phyloP scores from a whole-genome alignment of 1,140 invertebrate genomes.

The Penaeus japonicus region DNA sequence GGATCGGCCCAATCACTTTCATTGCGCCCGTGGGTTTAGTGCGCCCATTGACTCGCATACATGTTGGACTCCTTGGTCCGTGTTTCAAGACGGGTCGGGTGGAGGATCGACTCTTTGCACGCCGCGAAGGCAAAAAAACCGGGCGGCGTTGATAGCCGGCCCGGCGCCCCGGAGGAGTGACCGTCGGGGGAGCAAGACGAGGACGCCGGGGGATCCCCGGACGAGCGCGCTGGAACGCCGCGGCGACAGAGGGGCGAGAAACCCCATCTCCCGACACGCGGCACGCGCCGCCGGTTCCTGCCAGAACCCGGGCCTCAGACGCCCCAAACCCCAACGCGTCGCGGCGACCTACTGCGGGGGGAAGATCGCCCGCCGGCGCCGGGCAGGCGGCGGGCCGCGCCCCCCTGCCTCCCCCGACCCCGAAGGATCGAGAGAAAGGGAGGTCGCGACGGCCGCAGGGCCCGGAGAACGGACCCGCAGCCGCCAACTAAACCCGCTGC shows the following conservation, averaged over 20 bases:
- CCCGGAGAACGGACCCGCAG: background rate
- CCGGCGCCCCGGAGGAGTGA: too few relatives aligned
- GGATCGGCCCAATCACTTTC: constrained; percentile 69
- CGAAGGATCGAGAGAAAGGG: background rate
- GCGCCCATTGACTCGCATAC: constrained; percentile 79
- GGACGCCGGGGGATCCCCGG: background rate
- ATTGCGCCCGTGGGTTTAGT: constrained; percentile 74
- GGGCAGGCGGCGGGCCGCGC: background rate
- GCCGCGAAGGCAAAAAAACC: too few relatives aligned
- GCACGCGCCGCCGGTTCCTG: too few relatives aligned
- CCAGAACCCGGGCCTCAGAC: background rate
- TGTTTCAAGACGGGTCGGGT: constrained; percentile 89
- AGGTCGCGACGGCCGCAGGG: background rate
- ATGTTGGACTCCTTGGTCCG: constrained; percentile 91
- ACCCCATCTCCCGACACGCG: too few relatives aligned
- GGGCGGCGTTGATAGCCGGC: too few relatives aligned
- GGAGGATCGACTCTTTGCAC: background rate
- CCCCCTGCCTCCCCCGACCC: too few relatives aligned
- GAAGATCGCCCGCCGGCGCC: background rate
- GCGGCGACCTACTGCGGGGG: background rate
- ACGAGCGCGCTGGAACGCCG: background rate
- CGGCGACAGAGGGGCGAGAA: background rate
- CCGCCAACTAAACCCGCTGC: too few relatives aligned
- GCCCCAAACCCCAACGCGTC: background rate
- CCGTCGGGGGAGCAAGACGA: background rate